Conservation (phyloP, 2,113 vertebrate species). For the Alosa alosa region DNA sequence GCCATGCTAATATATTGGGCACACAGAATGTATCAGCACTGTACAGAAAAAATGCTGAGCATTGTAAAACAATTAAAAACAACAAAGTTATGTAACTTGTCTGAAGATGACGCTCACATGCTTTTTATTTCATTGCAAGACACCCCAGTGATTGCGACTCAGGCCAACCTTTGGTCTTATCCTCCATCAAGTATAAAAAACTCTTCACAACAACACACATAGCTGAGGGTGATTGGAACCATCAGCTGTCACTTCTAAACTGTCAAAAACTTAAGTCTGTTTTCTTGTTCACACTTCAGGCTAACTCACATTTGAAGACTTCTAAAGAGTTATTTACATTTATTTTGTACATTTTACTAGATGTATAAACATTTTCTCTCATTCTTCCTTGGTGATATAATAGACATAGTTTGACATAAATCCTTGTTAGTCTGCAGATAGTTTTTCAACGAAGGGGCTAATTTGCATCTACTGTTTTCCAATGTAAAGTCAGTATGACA, state of each 20-base stretch:
- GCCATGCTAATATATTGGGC: not conserved
- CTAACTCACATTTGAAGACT: not conserved
- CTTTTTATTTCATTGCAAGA: not conserved
- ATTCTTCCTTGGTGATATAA: not conserved
- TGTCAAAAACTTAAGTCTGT: too few species aligned
- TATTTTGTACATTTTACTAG: too few species aligned
- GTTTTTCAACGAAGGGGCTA: not conserved
- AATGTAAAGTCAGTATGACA: conserved; percentile 1
- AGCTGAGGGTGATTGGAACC: too few species aligned
- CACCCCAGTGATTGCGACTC: not conserved
- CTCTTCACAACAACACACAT: too few species aligned
- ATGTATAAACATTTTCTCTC: not conserved
- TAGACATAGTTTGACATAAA: not conserved
- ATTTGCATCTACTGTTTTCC: conserved; percentile 9
- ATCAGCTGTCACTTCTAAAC: too few species aligned
- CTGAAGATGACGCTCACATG: conserved; percentile 11
- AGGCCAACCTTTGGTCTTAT: not conserved
- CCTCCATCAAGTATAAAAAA: not conserved
- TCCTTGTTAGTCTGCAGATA: not conserved
- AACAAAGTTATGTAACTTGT: not conserved
- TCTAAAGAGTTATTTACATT: not conserved
- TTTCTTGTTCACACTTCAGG: not conserved
- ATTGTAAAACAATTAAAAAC: not conserved
- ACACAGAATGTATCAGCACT: not conserved
- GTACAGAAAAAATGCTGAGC: not conserved